Conservation (phyloP, 2,888 invertebrate genomes). For the Nemotelus pantherinus region DNA sequence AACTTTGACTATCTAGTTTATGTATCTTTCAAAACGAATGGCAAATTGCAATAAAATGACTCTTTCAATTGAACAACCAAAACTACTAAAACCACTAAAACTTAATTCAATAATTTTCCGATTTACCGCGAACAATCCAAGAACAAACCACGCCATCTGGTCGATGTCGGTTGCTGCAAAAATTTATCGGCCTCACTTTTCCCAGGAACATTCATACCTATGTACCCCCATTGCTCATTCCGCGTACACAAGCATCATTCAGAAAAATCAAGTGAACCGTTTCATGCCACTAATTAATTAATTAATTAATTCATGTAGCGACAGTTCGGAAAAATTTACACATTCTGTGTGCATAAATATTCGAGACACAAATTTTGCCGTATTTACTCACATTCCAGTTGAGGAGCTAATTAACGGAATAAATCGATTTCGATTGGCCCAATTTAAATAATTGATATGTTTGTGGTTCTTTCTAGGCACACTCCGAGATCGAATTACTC, state of each 20-base stretch:
- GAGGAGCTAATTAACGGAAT: constrained; percentile 11
- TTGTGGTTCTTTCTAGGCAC: background rate
- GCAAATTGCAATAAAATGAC: no score
- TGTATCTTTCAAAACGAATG: no score
- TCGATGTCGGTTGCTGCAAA: background rate
- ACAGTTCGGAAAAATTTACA: background rate
- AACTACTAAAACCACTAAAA: no score
- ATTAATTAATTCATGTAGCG: constrained; percentile 18
- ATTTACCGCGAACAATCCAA: no score
- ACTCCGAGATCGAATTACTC: no score
- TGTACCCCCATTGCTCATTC: background rate
- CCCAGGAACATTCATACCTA: background rate
- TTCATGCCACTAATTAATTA: background rate
- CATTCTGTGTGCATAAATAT: background rate
- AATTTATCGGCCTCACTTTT: constrained; percentile 1
- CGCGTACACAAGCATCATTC: background rate
- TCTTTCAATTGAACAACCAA: no score
- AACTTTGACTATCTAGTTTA: no score
- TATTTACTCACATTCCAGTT: background rate
- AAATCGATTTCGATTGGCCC: constrained; percentile 18
- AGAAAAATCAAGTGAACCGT: background rate
- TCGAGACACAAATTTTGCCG: background rate
- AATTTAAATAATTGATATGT: constrained; percentile 17
- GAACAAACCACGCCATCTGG: background rate
- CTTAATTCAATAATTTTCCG: no score